Base-by-base conservation (phyloP, 2,113 vertebrate genomes). In the Engystomops pustulosus region DNA sequence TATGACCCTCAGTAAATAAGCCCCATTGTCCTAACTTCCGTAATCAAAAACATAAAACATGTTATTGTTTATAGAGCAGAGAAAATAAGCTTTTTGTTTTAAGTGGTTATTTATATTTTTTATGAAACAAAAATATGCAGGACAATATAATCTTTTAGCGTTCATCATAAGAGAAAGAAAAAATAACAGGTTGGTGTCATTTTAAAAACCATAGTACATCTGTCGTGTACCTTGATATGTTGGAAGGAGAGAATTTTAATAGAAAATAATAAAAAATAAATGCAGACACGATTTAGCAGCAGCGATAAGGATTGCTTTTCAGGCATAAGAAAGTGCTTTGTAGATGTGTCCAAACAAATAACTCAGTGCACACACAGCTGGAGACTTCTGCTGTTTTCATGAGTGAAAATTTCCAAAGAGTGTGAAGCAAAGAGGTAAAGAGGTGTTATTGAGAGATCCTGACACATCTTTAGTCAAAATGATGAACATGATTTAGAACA, bases 271-370 rank as follows among this genome's bases (percentile, higher is more conserved):
- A 32, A 65, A 17, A 17, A 65, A 15, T 65, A 17, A 65, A 32
- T 34, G 60, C 32, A 34, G 27, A 34, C 27, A 18, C 15, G 3
- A 65, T 11, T 30, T 17, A 65, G 30, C 12, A 15, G 23, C 23
- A 27, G 11, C 11, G 1, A 15, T 15, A 1, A 27, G 30, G 60
- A 65, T 65, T 65, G 30, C 60, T 32, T 60, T 65, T 65, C 27
- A 32, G 60, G 27, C 60, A 65, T 65, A 14, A 15, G 60, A 34
- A 65, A 65, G 30, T 65, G 60, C 60, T 65, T 32, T 32, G 27
- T 65, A 65, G 60, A 65, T 32, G 60, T 34, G 60, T 65, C 60
- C 14, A 34, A 65, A 65, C 60, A 65, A 65, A 65, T 18, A 65
- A 32, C 12, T 32, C 60, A 17, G 15, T 32, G 60, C 14, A 30